A percentile compares a stretch with the other conserved stretches of the same genome.
These are phyloP conservation scores for Pelobates fuscus DNA, from an alignment of 2,113 vertebrate species.

Conservation along the genomic window DNA sequence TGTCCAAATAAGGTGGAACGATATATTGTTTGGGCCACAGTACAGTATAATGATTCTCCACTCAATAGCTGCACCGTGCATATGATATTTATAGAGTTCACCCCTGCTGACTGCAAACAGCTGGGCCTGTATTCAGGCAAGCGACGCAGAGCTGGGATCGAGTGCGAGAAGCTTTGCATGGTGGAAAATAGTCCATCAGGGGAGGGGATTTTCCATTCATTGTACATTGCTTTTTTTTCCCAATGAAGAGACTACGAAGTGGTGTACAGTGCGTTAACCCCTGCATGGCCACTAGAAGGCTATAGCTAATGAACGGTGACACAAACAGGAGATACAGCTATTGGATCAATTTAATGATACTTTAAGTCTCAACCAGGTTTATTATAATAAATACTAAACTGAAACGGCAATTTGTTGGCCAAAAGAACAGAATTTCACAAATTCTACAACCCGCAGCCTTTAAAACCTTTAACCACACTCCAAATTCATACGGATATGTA, in stretches of 20 bases:
- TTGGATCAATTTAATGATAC: too few species aligned
- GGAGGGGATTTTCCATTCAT: constrained; percentile 27
- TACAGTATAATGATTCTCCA: constrained; percentile 1
- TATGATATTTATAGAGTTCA: constrained; percentile 16
- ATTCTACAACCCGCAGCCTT: too few species aligned
- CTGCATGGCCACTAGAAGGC: background rate
- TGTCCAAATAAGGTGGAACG: background rate
- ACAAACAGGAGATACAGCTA: background rate
- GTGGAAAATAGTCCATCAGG: background rate
- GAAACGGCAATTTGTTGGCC: too few species aligned
- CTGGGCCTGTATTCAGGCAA: background rate
- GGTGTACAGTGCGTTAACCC: constrained; percentile 3
- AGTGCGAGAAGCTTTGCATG: background rate
- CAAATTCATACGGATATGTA: too few species aligned
- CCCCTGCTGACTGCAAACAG: constrained; percentile 18
- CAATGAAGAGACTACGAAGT: background rate
- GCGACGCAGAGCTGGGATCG: constrained; percentile 17
- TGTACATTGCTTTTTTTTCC: background rate
- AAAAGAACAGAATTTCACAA: too few species aligned
- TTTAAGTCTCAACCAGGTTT: too few species aligned
- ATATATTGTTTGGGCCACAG: constrained; percentile 7
- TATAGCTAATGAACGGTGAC: background rate
- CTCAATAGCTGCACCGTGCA: background rate
- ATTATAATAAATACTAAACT: too few species aligned
- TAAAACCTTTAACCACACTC: too few species aligned